Evolutionary conservation across 2,113 vertebrate genomes (phyloP).

Genomic region (Protomyctophum bolini): DNA sequence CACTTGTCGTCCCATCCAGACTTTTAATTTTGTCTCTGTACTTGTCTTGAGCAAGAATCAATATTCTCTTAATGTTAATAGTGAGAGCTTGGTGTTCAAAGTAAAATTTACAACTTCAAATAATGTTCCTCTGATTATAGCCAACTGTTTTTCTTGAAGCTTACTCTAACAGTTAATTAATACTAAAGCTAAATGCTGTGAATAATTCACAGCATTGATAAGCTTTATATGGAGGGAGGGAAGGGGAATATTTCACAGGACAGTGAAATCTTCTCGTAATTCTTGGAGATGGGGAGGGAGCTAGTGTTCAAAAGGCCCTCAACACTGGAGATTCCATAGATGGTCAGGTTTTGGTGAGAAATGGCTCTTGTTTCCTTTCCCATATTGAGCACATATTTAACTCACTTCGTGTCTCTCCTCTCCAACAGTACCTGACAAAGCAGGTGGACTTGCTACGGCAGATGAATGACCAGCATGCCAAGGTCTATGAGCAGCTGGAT

Average conservation of each 20-base stretch:
- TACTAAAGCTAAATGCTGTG: background rate
- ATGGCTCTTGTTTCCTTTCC: background rate
- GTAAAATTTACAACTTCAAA: background rate
- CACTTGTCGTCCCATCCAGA: too few relatives aligned
- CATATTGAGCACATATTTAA: background rate
- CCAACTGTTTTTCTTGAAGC: background rate
- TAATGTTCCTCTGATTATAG: background rate
- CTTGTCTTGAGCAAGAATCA: background rate
- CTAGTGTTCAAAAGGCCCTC: background rate
- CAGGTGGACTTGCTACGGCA: conserved; percentile 91
- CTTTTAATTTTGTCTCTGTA: background rate
- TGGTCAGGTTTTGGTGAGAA: too few relatives aligned
- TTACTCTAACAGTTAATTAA: background rate
- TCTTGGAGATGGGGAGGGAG: background rate
- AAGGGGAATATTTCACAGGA: background rate
- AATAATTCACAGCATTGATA: background rate
- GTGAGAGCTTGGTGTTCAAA: background rate
- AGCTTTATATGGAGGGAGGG: background rate
- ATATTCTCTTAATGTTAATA: background rate
- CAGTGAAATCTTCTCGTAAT: background rate
- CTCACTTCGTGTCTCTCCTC: conserved; percentile 19
- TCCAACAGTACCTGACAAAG: conserved; percentile 89
- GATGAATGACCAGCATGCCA: conserved; percentile 95
- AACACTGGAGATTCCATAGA: too few relatives aligned
- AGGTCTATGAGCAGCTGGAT: conserved; percentile 94